Conservation (phyloP, 2,888 invertebrate genomes). For the Entomobrya multifasciata region DNA sequence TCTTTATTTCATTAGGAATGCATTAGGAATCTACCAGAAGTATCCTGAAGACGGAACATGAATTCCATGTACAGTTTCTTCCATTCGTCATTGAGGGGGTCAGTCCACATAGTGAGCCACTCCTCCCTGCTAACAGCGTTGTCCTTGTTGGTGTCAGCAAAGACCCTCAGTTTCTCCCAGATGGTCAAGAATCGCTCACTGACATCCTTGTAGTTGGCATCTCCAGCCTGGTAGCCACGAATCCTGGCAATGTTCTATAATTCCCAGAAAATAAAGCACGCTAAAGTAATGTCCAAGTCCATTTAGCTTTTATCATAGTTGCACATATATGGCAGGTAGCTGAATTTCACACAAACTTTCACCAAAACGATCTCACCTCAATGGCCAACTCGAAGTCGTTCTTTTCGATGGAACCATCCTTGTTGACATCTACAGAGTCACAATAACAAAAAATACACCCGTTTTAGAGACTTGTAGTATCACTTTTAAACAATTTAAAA, state of each 20-base stretch:
- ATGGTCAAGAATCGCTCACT: conserved; percentile 91
- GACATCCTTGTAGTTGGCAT: conserved; percentile 89
- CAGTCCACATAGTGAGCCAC: conserved; percentile 95
- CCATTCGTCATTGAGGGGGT: conserved; percentile 91
- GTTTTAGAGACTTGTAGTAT: neutral
- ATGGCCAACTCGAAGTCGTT: conserved; percentile 95
- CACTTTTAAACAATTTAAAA: neutral
- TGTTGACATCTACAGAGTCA: conserved; percentile 90
- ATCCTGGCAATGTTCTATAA: conserved; percentile 91
- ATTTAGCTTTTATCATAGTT: too few species aligned
- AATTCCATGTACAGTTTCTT: conserved; percentile 93
- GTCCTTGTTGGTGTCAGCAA: conserved; percentile 93
- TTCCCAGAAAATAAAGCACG: too few species aligned
- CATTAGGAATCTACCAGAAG: conserved; percentile 85
- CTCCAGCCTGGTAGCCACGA: conserved; percentile 90
- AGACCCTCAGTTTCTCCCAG: conserved; percentile 92
- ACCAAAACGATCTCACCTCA: conserved; percentile 85
- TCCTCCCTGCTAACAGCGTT: conserved; percentile 94
- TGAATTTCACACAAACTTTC: neutral
- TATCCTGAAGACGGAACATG: conserved; percentile 95
- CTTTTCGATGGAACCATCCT: conserved; percentile 94
- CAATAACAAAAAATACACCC: conserved; percentile 18
- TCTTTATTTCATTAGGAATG: too few species aligned
- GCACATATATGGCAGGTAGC: too few species aligned
- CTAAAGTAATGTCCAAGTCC: too few species aligned